Percentiles rank a stretch among this genome's conserved stretches.
Evolutionary conservation across 1,140 invertebrate genomes (phyloP).

Genomic region (Halyomorpha halys): DNA sequence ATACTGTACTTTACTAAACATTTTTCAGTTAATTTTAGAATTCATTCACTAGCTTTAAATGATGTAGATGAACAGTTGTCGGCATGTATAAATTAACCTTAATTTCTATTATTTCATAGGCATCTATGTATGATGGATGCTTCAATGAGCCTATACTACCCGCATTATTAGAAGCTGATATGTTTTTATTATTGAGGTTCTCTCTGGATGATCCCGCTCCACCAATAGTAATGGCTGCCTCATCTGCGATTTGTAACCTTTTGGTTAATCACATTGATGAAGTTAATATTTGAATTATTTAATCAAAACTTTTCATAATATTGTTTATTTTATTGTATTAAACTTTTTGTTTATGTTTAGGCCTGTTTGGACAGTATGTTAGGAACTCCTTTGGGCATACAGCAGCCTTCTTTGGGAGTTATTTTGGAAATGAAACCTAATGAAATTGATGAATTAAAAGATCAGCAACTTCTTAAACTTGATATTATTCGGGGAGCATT

Average conservation of each 20-base stretch:
- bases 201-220: slow-evolving; percentile 73
- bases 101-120: slow-evolving; percentile 20
- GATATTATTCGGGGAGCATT: slow-evolving; percentile 61
- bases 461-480: slow-evolving; percentile 68
- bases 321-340: not conserved
- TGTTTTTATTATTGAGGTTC: slow-evolving; percentile 72
- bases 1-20: too few species aligned
- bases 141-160: slow-evolving; percentile 42
- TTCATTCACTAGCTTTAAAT: too few species aligned
- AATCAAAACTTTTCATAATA: not conserved
- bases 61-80: too few species aligned
- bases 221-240: slow-evolving; percentile 55
- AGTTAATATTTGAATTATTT: slow-evolving; percentile 17
- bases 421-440: slow-evolving; percentile 35
- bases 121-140: slow-evolving; percentile 50
- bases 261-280: slow-evolving; percentile 60
- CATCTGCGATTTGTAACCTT: slow-evolving; percentile 60
- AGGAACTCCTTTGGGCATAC: slow-evolving; percentile 51
- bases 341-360: slow-evolving; percentile 28
- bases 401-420: slow-evolving; percentile 49
- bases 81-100: too few species aligned
- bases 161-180: slow-evolving; percentile 45
- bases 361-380: slow-evolving; percentile 51
- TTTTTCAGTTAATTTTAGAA: too few species aligned
- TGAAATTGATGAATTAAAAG: slow-evolving; percentile 52